Evolutionary conservation across 2,888 invertebrate genomes (phyloP), one percentile per base, ranked within the genome.

Genomic region (Catocala nupta): DNA sequence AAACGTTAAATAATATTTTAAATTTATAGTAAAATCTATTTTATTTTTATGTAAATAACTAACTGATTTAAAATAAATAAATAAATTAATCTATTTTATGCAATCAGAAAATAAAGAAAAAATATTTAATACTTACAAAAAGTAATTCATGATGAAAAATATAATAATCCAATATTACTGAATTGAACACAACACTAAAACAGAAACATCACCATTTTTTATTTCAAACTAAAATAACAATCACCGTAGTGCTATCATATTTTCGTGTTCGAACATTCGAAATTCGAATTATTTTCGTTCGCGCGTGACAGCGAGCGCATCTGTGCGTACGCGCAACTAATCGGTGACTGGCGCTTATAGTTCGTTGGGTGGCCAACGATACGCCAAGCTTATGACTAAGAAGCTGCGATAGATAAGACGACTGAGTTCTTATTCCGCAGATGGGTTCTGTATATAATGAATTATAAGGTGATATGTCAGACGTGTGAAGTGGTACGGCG

Each of bases 61-160:
- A 25, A 1, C 25, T 25, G 25, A 25, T 25, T 25, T 25, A 3
- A 25, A 3, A n/a, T n/a, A n/a, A n/a, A n/a, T n/a, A n/a, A 25
- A 25, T 3, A 25, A 25, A 25, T 25, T 3, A 25, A 3, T 4
- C 25, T 25, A 25, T 25, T 25, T 25, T 25, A 25, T 25, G 25
- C 25, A 25, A 25, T 25, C 25, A 25, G 9, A 53, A 36, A 25
- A 50, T 45, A 36, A 48, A 11, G 5, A 55, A 33, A 60, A 61
- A 59, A 55, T 53, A 25, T 25, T 25, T 25, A 25, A 63, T 70
- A 84, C 84, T 82, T 50, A 84, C 82, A 82, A 59, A 62, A 79
- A 58, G 50, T 61, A 65, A 63, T 77, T 78, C 83, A 84, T 83
- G 63, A 62, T 82, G 77, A 60, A 59, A 45, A 55, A 59, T 59